These are phyloP conservation scores for Conus canariensis DNA, from an alignment of 2,888 invertebrate genomes.

Conservation along the genomic window DNA sequence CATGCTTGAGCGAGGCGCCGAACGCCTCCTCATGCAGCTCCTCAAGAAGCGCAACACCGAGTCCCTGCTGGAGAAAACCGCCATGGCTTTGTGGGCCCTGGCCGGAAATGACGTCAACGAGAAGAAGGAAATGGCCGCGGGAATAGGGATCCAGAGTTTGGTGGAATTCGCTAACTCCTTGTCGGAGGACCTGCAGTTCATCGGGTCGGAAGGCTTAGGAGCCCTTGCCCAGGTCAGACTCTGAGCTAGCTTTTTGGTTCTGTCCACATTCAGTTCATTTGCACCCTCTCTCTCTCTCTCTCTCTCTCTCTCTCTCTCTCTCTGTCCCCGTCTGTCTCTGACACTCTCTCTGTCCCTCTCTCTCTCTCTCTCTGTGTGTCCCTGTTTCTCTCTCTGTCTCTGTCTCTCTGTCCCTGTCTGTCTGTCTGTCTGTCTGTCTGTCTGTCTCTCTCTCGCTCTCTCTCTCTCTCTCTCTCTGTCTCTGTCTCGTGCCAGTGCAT, in stretches of 20 bases:
- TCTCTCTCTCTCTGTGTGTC: background rate
- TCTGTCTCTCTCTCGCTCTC: background rate
- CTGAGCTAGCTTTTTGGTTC: background rate
- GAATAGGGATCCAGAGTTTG: conserved; percentile 74
- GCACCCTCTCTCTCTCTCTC: too few relatives aligned
- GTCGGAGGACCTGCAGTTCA: conserved; percentile 75
- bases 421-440: too few relatives aligned
- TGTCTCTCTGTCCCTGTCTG: background rate
- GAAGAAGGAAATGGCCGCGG: conserved; percentile 72
- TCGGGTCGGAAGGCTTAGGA: conserved; percentile 77
- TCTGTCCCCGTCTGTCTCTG: too few relatives aligned
- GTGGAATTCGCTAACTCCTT: conserved; percentile 76
- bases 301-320: too few relatives aligned
- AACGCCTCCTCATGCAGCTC: conserved; percentile 71
- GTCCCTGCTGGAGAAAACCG: conserved; percentile 71
- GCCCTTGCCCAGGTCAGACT: conserved; percentile 65
- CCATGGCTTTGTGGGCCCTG: conserved; percentile 75
- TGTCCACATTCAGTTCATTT: too few relatives aligned
- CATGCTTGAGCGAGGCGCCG: conserved; percentile 68
- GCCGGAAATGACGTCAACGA: conserved; percentile 73
- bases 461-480: background rate
- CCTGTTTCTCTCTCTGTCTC: background rate
- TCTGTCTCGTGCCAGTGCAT: too few relatives aligned
- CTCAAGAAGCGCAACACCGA: conserved; percentile 30
- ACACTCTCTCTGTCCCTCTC: too few relatives aligned